Evolutionary conservation across 2,888 invertebrate species (phyloP), one percentile per base, ranked within the genome.

Genomic region (Nematopogon swammerdamellus): DNA sequence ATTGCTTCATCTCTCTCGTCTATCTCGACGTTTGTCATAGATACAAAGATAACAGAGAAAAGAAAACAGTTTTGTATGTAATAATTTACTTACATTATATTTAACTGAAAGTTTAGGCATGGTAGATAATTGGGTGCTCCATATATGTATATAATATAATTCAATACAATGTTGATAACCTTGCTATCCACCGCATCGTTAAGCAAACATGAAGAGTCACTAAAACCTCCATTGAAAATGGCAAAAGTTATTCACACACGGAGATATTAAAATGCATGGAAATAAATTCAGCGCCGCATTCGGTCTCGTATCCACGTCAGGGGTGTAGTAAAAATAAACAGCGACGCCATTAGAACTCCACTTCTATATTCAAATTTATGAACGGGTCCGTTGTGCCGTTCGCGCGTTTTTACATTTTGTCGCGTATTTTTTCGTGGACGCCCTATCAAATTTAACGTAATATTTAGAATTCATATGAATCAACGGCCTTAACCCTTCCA

Each of bases 291-390:
- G 80, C 80, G 77, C 79, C 80, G 80, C 81, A 82, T 81, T 82
- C 81, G 80, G 72, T 68, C 36, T 14, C 76, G 68, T 71, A 66
- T 71, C 51, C 64, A 71, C 70, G 74, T 68, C 69, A 74, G 77
- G 79, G 79, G 75, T 79, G 75, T 77, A 76, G 74, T 77, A 74
- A 80, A 80, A 81, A 80, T 81, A 82, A 82, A 82, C 82, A 81
- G 75, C 70, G 72, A 69, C 72, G 74, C 75, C 74, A 80, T 81
- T 77, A 81, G 72, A 75, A 77, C 75, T 74, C 81, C 81, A 81
- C 82, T 82, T 81, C 81, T 80, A 82, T 82, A 80, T 80, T 80
- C 75, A 72, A 79, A 79, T 79, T 75, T 76, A 76, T 76, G 75
- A 77, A 75, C 71, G 71, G 70, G 74, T 69, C 67, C 68, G 62